These are phyloP conservation scores for Drosophila ficusphila DNA, from an alignment of 1,140 invertebrate species.

Conservation along the genomic window DNA sequence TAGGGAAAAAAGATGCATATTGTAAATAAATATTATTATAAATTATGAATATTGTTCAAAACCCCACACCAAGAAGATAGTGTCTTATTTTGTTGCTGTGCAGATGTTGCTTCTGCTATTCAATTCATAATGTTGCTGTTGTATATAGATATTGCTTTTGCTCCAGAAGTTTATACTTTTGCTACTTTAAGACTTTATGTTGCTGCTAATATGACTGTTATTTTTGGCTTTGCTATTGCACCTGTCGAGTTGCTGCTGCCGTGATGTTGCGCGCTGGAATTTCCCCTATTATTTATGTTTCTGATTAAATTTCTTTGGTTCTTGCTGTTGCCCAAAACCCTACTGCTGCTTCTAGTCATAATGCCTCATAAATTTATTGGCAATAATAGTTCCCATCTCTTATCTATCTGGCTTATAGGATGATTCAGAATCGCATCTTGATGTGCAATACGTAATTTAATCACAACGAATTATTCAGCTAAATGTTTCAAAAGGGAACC, in stretches of 20 bases:
- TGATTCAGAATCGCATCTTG: too few species aligned
- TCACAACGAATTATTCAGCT: too few species aligned
- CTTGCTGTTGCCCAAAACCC: background rate
- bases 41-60: too few species aligned
- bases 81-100: background rate
- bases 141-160: background rate
- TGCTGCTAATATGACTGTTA: conserved; percentile 19
- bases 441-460: too few species aligned
- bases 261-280: background rate
- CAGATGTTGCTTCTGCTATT: conserved; percentile 16
- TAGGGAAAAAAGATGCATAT: too few species aligned
- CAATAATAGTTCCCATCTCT: too few species aligned
- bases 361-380: too few species aligned
- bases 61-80: too few species aligned
- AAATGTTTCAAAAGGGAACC: too few species aligned
- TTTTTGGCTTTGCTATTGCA: conserved; percentile 12
- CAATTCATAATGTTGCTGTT: conserved; percentile 31
- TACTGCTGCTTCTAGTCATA: background rate
- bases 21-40: background rate
- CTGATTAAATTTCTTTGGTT: conserved; percentile 5
- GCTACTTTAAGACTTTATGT: conserved; percentile 27
- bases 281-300: conserved; percentile 14
- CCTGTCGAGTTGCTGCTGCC: conserved; percentile 18
- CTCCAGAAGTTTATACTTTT: conserved; percentile 9
- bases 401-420: too few species aligned